Conservation (phyloP, 2,888 invertebrate genomes). For the Papilio gigon region DNA sequence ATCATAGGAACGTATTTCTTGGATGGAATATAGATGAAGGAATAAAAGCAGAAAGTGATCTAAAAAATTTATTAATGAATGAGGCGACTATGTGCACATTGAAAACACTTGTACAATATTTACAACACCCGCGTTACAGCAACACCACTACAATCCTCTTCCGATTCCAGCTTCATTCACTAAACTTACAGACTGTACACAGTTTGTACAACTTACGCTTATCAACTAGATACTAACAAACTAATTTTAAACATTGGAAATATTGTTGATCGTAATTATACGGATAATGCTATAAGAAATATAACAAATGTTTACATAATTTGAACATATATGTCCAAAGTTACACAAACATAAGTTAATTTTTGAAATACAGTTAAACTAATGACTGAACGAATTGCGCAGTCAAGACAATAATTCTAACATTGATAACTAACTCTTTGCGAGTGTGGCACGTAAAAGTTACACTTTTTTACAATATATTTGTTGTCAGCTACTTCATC, state of each 20-base stretch:
- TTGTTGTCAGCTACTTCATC: slow-evolving; percentile 30
- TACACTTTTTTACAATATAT: slow-evolving; percentile 38
- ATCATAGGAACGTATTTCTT: neutral
- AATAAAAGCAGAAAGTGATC: slow-evolving; percentile 67
- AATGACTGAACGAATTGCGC: slow-evolving; percentile 77
- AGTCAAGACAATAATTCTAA: slow-evolving; percentile 69
- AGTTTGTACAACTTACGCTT: slow-evolving; percentile 79
- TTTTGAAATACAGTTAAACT: slow-evolving; percentile 62
- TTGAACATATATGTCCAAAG: neutral
- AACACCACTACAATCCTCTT: slow-evolving; percentile 48
- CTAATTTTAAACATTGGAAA: slow-evolving; percentile 79
- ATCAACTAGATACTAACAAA: slow-evolving; percentile 65
- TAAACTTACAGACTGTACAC: slow-evolving; percentile 74
- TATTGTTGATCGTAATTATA: slow-evolving; percentile 80
- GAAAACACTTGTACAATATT: slow-evolving; percentile 81
- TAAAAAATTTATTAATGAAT: slow-evolving; percentile 82
- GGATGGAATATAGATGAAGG: slow-evolving; percentile 32
- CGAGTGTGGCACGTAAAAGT: slow-evolving; percentile 56
- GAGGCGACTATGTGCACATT: slow-evolving; percentile 83
- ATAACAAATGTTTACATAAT: slow-evolving; percentile 13
- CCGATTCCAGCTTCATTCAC: slow-evolving; percentile 51
- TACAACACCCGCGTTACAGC: slow-evolving; percentile 66
- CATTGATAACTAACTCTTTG: slow-evolving; percentile 57
- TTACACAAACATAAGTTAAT: slow-evolving; percentile 63
- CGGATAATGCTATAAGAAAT: slow-evolving; percentile 77